Percentiles rank a stretch among this genome's conserved stretches.
phyloP scores from a whole-genome alignment of 2,797 vertebrate genomes.

The Hypotaenidia okinawae region DNA sequence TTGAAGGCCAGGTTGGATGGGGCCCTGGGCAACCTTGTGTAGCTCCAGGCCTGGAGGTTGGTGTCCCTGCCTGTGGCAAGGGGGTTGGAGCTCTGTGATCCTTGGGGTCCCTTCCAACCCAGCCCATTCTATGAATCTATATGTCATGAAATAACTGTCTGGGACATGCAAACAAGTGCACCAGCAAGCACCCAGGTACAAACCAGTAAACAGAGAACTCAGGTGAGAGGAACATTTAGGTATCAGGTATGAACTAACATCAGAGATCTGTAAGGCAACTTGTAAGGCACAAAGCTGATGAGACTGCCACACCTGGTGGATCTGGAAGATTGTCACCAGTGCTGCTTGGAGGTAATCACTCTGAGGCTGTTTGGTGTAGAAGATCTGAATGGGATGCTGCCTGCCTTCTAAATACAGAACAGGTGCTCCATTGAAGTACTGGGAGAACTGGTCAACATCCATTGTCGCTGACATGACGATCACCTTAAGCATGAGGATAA shows the following conservation, averaged over 20 bases:
- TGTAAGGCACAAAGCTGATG: neutral
- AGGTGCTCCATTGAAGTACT: conserved; percentile 93
- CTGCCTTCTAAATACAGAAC: conserved; percentile 96
- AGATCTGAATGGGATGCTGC: conserved; percentile 95
- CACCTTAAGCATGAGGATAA: conserved; percentile 74
- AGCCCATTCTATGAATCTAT: too few relatives aligned
- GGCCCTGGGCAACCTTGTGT: too few relatives aligned
- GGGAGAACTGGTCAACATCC: conserved; percentile 96
- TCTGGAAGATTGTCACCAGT: conserved; percentile 92
- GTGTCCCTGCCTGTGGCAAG: too few relatives aligned
- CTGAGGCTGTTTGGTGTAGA: conserved; percentile 92
- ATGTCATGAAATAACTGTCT: neutral
- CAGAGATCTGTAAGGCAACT: neutral
- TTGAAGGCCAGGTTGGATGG: too few relatives aligned
- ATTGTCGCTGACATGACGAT: conserved; percentile 97
- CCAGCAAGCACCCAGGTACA: neutral
- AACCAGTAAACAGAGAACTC: neutral
- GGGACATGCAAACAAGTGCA: neutral
- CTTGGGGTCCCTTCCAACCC: too few relatives aligned
- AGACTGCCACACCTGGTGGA: conserved; percentile 87
- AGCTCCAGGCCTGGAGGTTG: too few relatives aligned
- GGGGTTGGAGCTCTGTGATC: too few relatives aligned
- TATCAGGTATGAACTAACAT: neutral
- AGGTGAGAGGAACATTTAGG: neutral
- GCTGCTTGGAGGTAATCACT: conserved; percentile 95